Evolutionary conservation across 2,113 vertebrate species (phyloP).

Genomic region (Chunga burmeisteri): DNA sequence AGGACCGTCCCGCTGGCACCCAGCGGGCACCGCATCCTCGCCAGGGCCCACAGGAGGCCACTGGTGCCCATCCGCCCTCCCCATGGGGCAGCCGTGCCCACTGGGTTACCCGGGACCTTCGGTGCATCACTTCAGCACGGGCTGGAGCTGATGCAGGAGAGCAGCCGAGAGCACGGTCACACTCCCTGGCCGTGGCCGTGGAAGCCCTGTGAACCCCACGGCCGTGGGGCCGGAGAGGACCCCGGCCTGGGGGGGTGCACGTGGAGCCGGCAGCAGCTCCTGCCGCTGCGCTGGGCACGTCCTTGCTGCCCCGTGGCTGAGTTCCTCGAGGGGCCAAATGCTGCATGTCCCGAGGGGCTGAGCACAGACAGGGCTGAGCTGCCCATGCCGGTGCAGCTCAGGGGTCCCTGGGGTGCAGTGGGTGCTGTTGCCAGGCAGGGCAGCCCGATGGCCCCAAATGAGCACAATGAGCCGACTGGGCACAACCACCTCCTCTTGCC

Average conservation of each 20-base stretch:
- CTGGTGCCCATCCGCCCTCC: neutral
- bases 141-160: neutral
- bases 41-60: neutral
- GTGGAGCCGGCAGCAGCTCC: neutral
- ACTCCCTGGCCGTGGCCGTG: accelerated
- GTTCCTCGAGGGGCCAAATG: accelerated
- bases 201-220: neutral
- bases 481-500: neutral
- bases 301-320: neutral
- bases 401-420: too few relatives aligned
- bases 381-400: neutral
- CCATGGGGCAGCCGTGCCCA: accelerated
- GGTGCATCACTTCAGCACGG: accelerated
- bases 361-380: neutral
- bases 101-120: accelerated
- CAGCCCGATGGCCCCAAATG: accelerated
- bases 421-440: neutral
- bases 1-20: accelerated
- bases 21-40: accelerated
- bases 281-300: neutral
- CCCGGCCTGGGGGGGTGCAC: neutral
- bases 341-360: accelerated
- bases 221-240: neutral
- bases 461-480: accelerated
- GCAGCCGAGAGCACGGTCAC: too few relatives aligned